Evolutionary conservation across 2,888 invertebrate species (phyloP), one percentile per base, ranked within the genome.

Genomic region (Pseudolycoriella hygida): DNA sequence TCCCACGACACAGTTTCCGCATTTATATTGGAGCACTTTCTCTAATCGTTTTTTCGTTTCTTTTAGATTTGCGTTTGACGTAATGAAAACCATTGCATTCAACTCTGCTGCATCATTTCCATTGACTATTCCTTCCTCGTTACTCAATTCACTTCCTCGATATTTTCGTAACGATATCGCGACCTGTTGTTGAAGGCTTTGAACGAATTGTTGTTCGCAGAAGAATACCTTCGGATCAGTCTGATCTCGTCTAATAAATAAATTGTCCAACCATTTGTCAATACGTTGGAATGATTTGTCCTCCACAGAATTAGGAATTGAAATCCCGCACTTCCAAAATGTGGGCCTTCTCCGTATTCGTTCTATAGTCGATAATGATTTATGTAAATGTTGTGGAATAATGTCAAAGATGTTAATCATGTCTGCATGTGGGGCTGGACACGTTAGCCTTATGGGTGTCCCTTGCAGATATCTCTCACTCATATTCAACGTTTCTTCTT

Each of bases 291-390:
- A 19, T 14, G 40, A 40, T 34, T 19, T 3, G 15, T 45, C 45
- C 15, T 70, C 67, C 17, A 57, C 57, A 42, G 64, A 52, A 50
- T 70, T 66, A 2, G 77, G 74, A 46, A 74, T 66, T 6, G 75
- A 72, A 43, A 79, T 57, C 4, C 72, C 68, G 30, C 77, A 57
- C 62, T 80, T 80, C 79, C 79, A 80, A 52, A 62, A 71, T n/a
- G 65, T 50, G 44, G 17, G 34, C 43, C 42, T 17, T 37, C 40
- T 15, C 8, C 25, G 25, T 25, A 25, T 25, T 8, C 25, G 25
- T 40, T 14, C 12, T 15, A 20, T n/a, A 4, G 11, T 15, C n/a
- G 11, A 2, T 4, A 3, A 11, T 3, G 3, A 12, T 32, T 32
- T 25, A 2, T 3, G 2, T 37, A 15, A 12, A 30, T 44, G 38